Conservation (phyloP, 2,888 invertebrate genomes). For the Siphonodentalium dalli region DNA sequence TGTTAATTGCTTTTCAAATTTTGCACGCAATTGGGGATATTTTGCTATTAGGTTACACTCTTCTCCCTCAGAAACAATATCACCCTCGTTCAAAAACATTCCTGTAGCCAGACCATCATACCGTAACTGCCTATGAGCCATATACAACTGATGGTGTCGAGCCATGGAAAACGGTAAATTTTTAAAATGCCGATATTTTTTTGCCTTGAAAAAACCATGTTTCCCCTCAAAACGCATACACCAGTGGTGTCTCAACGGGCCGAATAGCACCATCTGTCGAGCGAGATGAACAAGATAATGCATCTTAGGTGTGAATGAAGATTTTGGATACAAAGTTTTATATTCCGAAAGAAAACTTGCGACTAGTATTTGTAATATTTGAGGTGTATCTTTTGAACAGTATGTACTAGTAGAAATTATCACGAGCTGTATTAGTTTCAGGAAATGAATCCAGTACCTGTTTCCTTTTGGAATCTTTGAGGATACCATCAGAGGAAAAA, state of each 20-base stretch:
- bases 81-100: too few relatives aligned
- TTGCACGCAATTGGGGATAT: too few relatives aligned
- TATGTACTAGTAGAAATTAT: too few relatives aligned
- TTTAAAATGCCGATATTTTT: conserved; percentile 25
- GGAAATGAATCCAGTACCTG: conserved; percentile 17
- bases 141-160: conserved; percentile 23
- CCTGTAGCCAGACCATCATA: too few relatives aligned
- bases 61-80: too few relatives aligned
- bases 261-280: conserved; percentile 27
- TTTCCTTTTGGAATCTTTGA: conserved; percentile 5
- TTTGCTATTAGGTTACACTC: too few relatives aligned
- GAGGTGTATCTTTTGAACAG: conserved; percentile 2
- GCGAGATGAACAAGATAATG: conserved; percentile 31
- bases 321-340: conserved; percentile 19
- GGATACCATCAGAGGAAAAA: conserved; percentile 22
- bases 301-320: conserved; percentile 24
- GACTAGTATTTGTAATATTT: background rate
- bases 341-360: background rate
- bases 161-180: conserved; percentile 19
- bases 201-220: conserved; percentile 27
- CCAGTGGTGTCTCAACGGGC: conserved; percentile 31
- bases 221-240: conserved; percentile 34
- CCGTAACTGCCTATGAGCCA: too few relatives aligned
- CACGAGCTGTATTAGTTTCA: conserved; percentile 15
- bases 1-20: too few relatives aligned